Evolutionary conservation across 2,888 invertebrate species (phyloP), one percentile per base, ranked within the genome.

Genomic region (Eupithecia insigniata): DNA sequence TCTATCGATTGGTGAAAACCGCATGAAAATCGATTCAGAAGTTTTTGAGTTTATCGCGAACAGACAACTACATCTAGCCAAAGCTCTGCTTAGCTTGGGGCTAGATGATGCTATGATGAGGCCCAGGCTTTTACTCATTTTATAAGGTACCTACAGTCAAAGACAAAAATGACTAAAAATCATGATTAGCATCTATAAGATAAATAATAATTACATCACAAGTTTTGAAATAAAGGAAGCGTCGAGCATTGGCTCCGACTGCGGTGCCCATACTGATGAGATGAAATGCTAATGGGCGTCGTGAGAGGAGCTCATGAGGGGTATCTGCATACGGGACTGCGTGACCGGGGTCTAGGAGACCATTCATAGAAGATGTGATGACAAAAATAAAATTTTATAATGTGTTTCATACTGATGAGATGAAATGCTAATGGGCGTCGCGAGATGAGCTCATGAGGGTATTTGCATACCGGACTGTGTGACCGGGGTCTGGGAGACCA

Each of bases 181-280:
- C 55, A 55, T 55, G 55, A 51, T 22, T 0, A 55, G 55, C 55
- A 3, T 51, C n/a, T 26, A 4, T 22, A 51, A 51, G 55, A 55
- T 55, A 55, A 55, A 55, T 22, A 26, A 55, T 14, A 51, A 55
- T 55, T 55, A 30, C 62, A 62, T 62, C 62, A 62, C 60, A 60
- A 55, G 60, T 62, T 62, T 62, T 32, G 62, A 62, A 66, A 30
- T 34, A n/a, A 22, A 46, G 66, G 43, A 51, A 66, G 66, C 66
- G 30, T 46, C 26, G 43, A 18, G 43, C 43, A n/a, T 46, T 66
- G 62, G 32, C 62, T 62, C n/a, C 62, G 10, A 2, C 14, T 30
- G 62, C 12, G 62, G 34, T 34, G 32, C 14, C 34, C 62, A 62
- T 62, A 62, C 62, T 62, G 62, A 62, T 62, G 62, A 34, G 62